Evolutionary conservation across 2,888 invertebrate genomes (phyloP), one percentile per base, ranked within the genome.

Genomic region (Brachycybe producta): DNA sequence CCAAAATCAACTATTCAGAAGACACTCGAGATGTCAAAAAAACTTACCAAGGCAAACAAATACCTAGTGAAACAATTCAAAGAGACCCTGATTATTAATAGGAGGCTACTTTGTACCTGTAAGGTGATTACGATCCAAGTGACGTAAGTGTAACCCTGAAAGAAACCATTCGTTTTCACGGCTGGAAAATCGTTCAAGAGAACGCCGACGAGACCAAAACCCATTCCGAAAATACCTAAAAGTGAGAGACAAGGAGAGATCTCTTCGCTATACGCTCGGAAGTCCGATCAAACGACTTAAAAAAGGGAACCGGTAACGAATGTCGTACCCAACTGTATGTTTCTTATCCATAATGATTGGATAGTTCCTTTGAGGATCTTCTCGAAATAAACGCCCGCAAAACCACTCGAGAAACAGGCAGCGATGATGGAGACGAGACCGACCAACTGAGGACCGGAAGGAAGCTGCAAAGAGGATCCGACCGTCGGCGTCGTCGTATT

Each of bases 331-430:
- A 74, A 58, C 54, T 74, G 72, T 32, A 71, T 61, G 54, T 74
- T 74, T 43, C 71, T 57, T 39, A 70, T 66, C 68, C 72, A 70
- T 19, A 74, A 56, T 1, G 70, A 67, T 23, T 68, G 67, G 7
- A 60, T 54, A 2, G 62, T 58, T 13, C 64, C 63, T 58, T 73
- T 75, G 19, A 73, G 59, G n/a, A 73, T 64, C 55, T 71, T 71
- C 58, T 73, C 74, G 58, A 73, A 71, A 60, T 71, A 73, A 24
- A 75, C 73, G 2, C 73, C 74, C 15, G 73, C 69, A 61, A 73
- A 75, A 4, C 73, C 74, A 53, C 67, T 67, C 13, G 68, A 68
- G 49, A 73, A 59, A 54, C 71, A 71, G 7, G 73, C 70, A n/a
- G 63, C 57, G 3, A 73, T 52, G 11, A 73, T 70, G 7, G 70